Conservation (phyloP, 2,888 invertebrate genomes). For the Eupithecia tripunctaria region DNA sequence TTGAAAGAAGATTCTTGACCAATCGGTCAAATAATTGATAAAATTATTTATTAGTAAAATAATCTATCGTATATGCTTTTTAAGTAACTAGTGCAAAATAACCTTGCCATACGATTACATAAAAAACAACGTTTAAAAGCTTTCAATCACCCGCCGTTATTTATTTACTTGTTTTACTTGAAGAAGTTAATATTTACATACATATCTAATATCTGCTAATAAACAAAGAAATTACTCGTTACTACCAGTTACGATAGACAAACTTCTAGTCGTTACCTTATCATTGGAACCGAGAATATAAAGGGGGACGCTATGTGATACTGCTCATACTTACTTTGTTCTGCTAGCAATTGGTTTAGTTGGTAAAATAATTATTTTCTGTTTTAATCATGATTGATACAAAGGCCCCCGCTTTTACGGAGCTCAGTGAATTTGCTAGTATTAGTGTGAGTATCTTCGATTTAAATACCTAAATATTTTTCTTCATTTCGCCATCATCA, state of each 20-base stretch:
- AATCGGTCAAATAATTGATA: not conserved
- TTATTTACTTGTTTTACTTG: not conserved
- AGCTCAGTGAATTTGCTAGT: slow-evolving; percentile 78
- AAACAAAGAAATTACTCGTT: slow-evolving; percentile 14
- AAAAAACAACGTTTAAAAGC: not conserved
- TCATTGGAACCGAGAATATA: slow-evolving; percentile 32
- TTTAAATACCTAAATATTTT: not conserved
- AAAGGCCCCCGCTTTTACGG: slow-evolving; percentile 70
- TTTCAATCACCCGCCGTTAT: not conserved
- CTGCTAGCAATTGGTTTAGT: slow-evolving; percentile 19
- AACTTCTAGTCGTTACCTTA: slow-evolving; percentile 22
- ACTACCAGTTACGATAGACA: slow-evolving; percentile 25
- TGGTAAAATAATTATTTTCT: slow-evolving; percentile 5
- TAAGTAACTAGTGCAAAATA: no score
- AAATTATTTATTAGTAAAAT: not conserved
- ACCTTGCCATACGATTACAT: no score
- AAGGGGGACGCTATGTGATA: slow-evolving; percentile 22
- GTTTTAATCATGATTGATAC: slow-evolving; percentile 60
- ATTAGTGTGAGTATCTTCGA: slow-evolving; percentile 63
- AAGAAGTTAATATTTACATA: not conserved
- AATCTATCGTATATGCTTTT: no score
- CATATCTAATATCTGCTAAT: not conserved
- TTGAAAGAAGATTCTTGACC: not conserved
- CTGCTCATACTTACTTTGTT: slow-evolving; percentile 25
- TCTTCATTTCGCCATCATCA: no score